Percentiles rank a stretch among this genome's conserved stretches.
These are phyloP conservation scores for Zophobas morio DNA, from an alignment of 1,140 invertebrate genomes.

Conservation along the genomic window DNA sequence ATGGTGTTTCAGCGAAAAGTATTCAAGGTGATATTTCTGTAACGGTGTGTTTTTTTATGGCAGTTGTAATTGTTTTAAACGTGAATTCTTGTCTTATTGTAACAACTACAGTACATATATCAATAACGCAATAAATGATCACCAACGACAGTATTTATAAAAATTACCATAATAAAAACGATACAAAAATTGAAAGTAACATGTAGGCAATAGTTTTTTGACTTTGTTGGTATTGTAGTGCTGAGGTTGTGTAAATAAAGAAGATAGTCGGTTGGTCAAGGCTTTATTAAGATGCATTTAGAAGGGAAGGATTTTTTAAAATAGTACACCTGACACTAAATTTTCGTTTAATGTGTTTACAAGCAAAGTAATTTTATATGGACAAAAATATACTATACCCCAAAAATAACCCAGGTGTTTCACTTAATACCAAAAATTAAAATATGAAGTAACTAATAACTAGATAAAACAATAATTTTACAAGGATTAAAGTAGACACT, in stretches of 20 bases:
- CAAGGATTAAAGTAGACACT: conserved; percentile 29
- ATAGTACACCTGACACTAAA: conserved; percentile 30
- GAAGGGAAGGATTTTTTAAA: conserved; percentile 19
- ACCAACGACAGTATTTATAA: no score
- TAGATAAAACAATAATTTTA: conserved; percentile 41
- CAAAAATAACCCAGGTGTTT: conserved; percentile 36
- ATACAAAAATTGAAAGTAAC: no score
- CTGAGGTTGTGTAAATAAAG: neutral
- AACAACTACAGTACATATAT: no score
- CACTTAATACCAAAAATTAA: conserved; percentile 32
- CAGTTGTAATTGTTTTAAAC: no score
- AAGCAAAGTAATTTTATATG: conserved; percentile 34
- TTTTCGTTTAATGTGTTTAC: conserved; percentile 36
- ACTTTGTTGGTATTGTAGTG: no score
- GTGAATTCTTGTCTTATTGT: no score
- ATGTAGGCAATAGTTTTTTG: no score
- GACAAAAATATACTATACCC: conserved; percentile 37
- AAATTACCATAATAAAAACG: no score
- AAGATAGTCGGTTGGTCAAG: neutral
- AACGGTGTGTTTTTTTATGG: no score
- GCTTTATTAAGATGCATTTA: conserved; percentile 14
- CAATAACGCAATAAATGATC: no score
- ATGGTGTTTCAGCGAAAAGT: no score
- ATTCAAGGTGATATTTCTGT: no score
- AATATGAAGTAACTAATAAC: conserved; percentile 29